Evolutionary conservation across 2,797 vertebrate species (phyloP), one percentile per base, ranked within the genome.

Genomic region (Brotogeris chrysoptera): DNA sequence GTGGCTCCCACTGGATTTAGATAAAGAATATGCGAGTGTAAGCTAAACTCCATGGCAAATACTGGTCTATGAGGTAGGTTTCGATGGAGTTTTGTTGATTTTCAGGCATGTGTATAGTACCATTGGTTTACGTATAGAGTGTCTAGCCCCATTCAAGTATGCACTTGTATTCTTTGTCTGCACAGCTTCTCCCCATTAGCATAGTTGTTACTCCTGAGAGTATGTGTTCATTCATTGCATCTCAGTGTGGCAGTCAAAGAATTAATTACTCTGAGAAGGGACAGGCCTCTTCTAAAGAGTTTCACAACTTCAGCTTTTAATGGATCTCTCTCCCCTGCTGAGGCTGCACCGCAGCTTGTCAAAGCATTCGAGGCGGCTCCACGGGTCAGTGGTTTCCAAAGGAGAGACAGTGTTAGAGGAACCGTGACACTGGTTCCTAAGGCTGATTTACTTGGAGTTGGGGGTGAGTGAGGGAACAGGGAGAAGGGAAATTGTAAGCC

Each of bases 191-290:
- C 39, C 0, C 11, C 7, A 66, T 97, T 91, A 90, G 91, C 97
- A 89, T 89, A 80, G 86, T 65, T 92, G 95, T 95, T 96, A 69
- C 97, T 97, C 88, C 94, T 59, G 43, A 17, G 85, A 94, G 90
- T 91, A 72, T 78, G 96, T 66, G 97, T 96, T 96, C 96, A 96
- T 97, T 97, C 96, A 96, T 41, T n/a, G 71, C 88, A 36, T 82
- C 94, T 68, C 97, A 64, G 89, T n/a, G 94, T 91, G 93, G 93
- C 94, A 96, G 91, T 94, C 97, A 95, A 96, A 96, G 96, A 97
- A 97, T 98, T 97, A 97, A 98, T 98, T 97, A 98, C 97, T 96
- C 92, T 27, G 94, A 96, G 95, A 94, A 96, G 95, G 97, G 95
- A 94, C 89, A 70, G 94, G 91, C 80, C 83, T 93, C 94, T 93